A percentile compares a stretch with the other conserved stretches of the same genome.
These are phyloP conservation scores for Tenualosa thibaudeaui DNA, from an alignment of 2,797 vertebrate species.

Conservation along the genomic window DNA sequence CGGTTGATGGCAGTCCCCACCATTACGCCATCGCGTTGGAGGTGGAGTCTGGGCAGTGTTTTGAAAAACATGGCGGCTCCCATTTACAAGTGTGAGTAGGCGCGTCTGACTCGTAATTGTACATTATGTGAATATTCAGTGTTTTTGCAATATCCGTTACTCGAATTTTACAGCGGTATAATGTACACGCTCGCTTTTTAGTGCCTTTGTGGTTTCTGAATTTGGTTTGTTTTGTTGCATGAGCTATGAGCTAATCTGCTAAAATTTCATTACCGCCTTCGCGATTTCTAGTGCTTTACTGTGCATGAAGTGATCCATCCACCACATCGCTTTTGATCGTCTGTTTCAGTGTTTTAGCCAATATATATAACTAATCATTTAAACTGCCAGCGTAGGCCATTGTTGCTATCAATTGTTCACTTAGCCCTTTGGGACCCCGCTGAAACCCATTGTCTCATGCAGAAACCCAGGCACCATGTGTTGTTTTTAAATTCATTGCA, in stretches of 20 bases:
- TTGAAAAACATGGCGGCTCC: conserved; percentile 21
- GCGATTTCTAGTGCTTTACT: neutral
- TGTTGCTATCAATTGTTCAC: neutral
- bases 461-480: neutral
- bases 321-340: neutral
- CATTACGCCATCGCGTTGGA: neutral
- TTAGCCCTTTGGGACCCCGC: neutral
- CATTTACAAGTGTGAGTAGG: conserved; percentile 14
- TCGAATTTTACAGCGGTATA: neutral
- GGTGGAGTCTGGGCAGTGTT: conserved; percentile 1
- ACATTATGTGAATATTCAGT: neutral
- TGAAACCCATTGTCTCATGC: neutral
- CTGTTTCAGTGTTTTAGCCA: neutral
- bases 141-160: neutral
- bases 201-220: neutral
- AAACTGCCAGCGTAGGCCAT: neutral
- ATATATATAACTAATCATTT: neutral
- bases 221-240: neutral
- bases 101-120: neutral
- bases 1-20: neutral
- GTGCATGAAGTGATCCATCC: neutral
- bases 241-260: neutral
- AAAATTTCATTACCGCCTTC: neutral
- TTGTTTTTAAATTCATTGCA: neutral
- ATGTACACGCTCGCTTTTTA: neutral